A percentile compares a stretch with the other conserved stretches of the same genome.
Evolutionary conservation across 2,888 invertebrate species (phyloP).

Genomic region (Nephrotoma guestfalica): DNA sequence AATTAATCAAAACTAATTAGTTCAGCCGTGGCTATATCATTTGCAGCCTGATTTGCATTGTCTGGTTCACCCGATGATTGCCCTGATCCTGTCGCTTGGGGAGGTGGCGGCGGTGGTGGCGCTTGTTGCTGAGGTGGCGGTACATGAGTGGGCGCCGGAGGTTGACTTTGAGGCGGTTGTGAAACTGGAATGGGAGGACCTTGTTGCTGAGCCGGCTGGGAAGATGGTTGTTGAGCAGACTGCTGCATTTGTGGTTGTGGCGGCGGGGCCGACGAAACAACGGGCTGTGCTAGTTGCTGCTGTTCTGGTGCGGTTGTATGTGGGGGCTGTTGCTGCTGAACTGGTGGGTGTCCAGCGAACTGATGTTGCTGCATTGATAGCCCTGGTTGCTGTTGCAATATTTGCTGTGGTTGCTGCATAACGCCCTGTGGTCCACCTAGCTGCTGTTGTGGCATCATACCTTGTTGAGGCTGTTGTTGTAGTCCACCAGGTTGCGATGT

Average conservation of each 20-base stretch:
- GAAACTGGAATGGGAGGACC: constrained; percentile 13
- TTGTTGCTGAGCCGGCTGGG: constrained; percentile 14
- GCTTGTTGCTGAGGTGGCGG: constrained; percentile 9
- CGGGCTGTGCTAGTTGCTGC: neutral
- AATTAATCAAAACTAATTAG: constrained; percentile 66
- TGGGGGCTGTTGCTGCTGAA: constrained; percentile 19
- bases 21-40: constrained; percentile 52
- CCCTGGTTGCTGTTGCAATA: constrained; percentile 14
- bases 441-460: constrained; percentile 16
- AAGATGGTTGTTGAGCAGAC: constrained; percentile 17
- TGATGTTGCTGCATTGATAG: neutral
- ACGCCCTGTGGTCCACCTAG: constrained; percentile 14
- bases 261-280: constrained; percentile 10
- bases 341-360: constrained; percentile 10
- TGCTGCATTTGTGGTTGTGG: constrained; percentile 20
- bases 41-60: constrained; percentile 21
- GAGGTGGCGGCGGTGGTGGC: constrained; percentile 10
- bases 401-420: constrained; percentile 14
- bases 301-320: constrained; percentile 18
- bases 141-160: constrained; percentile 1
- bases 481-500: constrained; percentile 23
- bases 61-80: constrained; percentile 19
- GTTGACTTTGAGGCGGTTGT: constrained; percentile 4
- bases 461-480: constrained; percentile 22
- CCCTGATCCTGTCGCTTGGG: constrained; percentile 17